Evolutionary conservation across 2,888 invertebrate genomes (phyloP).

Genomic region (Apotomis capreana): DNA sequence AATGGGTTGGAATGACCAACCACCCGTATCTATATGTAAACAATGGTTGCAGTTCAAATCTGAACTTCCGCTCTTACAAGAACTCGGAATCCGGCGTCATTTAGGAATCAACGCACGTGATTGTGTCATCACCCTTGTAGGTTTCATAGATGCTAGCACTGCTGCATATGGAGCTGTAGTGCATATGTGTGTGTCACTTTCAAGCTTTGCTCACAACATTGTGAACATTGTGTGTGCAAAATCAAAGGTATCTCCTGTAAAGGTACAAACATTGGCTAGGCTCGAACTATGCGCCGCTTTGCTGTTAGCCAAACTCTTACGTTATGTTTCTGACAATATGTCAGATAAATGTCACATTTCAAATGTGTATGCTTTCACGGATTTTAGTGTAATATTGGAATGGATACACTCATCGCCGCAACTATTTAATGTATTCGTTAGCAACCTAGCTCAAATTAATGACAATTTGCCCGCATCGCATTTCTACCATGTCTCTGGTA

Average conservation of each 20-base stretch:
- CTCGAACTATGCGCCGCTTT: background rate
- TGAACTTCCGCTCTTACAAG: background rate
- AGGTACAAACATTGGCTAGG: background rate
- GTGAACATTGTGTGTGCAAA: background rate
- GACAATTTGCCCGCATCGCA: background rate
- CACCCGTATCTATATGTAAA: background rate
- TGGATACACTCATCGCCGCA: background rate
- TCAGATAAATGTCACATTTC: background rate
- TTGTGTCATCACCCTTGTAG: too few species aligned
- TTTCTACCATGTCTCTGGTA: background rate
- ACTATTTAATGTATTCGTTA: background rate
- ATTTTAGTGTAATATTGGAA: background rate
- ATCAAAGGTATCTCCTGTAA: background rate
- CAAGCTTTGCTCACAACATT: background rate
- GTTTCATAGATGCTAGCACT: background rate
- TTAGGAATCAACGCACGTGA: background rate
- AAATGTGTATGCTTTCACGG: background rate
- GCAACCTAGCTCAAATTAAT: background rate
- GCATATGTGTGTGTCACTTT: background rate
- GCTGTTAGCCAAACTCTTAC: background rate
- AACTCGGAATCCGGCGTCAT: background rate
- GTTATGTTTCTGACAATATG: background rate
- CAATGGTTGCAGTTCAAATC: conserved; percentile 1
- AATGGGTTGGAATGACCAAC: background rate
- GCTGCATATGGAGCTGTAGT: background rate